Evolutionary conservation across 2,888 invertebrate species (phyloP), one percentile per base, ranked within the genome.

Genomic region (Acleris sparsana): DNA sequence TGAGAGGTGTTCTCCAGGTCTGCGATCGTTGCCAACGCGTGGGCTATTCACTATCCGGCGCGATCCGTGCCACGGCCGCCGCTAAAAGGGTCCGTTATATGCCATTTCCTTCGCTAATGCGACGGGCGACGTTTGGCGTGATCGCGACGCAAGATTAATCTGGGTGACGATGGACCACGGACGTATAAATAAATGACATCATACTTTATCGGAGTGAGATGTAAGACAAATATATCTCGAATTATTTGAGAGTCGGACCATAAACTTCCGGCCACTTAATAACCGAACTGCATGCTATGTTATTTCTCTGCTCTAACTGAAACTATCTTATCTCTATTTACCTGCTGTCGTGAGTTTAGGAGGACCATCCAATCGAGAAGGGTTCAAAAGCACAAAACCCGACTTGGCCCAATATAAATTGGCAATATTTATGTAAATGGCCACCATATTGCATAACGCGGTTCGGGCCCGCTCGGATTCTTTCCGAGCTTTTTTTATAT

Each of bases 51-150:
- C 71, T 84, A 80, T 77, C 75, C 69, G 69, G 60, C 70, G 78
- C 78, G 72, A 89, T 84, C 80, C 84, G 76, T 85, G 88, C 84
- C 89, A 85, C 77, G 88, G 88, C 56, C 49, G 56, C 33, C 46
- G 77, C 78, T 81, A 78, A 83, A 82, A 80, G 78, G 80, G 78
- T 78, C 79, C 80, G 75, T 80, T 79, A 78, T 76, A 75, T 72
- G 73, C 75, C 74, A 79, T 79, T 82, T 82, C 79, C 80, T 79
- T 69, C 74, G 75, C 75, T 79, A 82, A 78, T 79, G 78, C 77
- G 73, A 70, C 71, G 69, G 69, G 80, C 80, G 78, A 64, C 64
- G 20, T 59, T 16, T 48, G 53, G 53, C 53, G 17, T 25, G 59
- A 62, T 62, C 39, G 62, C 62, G 5, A 48, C 33, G 39, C 29